These are phyloP conservation scores for Antennarius maculatus DNA, from an alignment of 2,797 vertebrate species.

Conservation along the genomic window DNA sequence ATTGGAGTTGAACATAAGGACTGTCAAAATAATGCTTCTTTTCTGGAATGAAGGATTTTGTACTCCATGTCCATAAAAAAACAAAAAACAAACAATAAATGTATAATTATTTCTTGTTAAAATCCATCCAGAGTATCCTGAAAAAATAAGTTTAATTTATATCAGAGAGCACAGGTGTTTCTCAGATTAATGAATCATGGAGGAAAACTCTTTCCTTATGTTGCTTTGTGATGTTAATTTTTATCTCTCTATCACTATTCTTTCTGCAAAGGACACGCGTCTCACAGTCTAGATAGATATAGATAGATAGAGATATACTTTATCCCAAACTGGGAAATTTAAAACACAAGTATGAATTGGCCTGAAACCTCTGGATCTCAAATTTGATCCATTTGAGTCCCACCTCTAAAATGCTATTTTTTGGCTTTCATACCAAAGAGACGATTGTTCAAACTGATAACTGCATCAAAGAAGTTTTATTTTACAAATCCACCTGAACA, in stretches of 20 bases:
- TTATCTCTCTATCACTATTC: neutral
- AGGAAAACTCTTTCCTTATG: no score
- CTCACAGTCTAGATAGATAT: neutral
- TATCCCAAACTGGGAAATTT: neutral
- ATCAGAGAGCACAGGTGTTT: neutral
- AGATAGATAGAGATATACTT: no score
- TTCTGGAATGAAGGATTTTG: neutral
- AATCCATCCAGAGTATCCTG: slow-evolving; percentile 18
- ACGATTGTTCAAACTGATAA: slow-evolving; percentile 2
- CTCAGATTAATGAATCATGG: neutral
- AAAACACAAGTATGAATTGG: neutral
- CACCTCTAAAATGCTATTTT: neutral
- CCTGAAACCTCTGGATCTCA: slow-evolving; percentile 9
- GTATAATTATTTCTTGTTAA: slow-evolving; percentile 2
- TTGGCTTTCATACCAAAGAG: neutral
- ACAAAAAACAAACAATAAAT: slow-evolving; percentile 15
- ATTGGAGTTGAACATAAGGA: neutral
- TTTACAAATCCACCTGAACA: neutral
- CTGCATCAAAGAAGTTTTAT: neutral
- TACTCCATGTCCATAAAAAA: neutral
- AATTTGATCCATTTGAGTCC: slow-evolving; percentile 13
- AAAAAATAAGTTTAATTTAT: no score
- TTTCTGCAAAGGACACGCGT: slow-evolving; percentile 44
- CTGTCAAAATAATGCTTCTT: neutral
- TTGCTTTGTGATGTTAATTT: no score